Percentiles rank a stretch among this genome's conserved stretches.
Evolutionary conservation across 2,113 vertebrate species (phyloP).

Genomic region (Ceuthmochares aereus): DNA sequence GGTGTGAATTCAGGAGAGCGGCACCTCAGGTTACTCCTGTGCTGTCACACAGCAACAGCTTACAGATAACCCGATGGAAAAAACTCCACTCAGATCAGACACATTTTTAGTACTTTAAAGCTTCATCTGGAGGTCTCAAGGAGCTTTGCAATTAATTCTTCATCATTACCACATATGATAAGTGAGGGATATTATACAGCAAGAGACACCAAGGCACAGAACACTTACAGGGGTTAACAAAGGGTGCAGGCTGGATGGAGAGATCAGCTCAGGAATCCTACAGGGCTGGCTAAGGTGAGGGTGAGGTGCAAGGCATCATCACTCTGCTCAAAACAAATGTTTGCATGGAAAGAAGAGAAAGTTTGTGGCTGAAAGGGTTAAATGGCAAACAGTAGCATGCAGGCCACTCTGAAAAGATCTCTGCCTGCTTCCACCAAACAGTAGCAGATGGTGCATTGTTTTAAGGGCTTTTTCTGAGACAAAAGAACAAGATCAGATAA

Average conservation of each 20-base stretch:
- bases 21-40: not conserved
- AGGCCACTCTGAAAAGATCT: not conserved
- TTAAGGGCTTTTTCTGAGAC: conserved; percentile 60
- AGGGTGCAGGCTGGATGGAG: not conserved
- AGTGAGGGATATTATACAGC: not conserved
- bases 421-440: conserved; percentile 45
- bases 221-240: not conserved
- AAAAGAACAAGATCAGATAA: conserved; percentile 71
- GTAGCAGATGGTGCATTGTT: conserved; percentile 72
- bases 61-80: not conserved
- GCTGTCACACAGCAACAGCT: not conserved
- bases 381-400: not conserved
- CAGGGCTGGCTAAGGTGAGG: not conserved
- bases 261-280: not conserved
- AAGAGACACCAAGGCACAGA: not conserved
- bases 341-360: not conserved
- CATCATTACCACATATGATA: not conserved
- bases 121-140: not conserved
- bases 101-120: not conserved
- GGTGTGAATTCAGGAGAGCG: not conserved
- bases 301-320: not conserved
- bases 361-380: conserved; percentile 47
- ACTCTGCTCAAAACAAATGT: not conserved
- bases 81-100: not conserved
- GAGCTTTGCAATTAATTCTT: not conserved